Conservation (phyloP, 2,113 vertebrate genomes). For the Clarias batrachus region DNA sequence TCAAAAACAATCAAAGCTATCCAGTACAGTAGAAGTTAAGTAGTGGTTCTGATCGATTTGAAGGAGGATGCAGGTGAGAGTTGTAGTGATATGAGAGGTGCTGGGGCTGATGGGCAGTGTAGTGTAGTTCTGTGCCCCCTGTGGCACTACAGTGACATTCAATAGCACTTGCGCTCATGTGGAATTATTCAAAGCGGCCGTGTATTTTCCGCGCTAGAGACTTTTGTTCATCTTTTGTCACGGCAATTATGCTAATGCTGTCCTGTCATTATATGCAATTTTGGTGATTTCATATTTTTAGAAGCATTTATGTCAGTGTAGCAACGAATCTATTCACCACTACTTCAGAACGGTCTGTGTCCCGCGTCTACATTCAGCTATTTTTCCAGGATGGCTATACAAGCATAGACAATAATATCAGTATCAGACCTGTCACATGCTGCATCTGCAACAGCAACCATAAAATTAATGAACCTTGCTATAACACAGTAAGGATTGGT, state of each 20-base stretch:
- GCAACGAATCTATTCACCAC: neutral
- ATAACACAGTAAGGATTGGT: neutral
- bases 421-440: neutral
- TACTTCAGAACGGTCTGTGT: neutral
- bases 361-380: neutral
- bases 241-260: slow-evolving; percentile 24
- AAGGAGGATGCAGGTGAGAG: too few relatives aligned
- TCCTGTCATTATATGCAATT: slow-evolving; percentile 10
- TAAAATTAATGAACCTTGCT: neutral
- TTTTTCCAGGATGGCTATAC: slow-evolving; percentile 6
- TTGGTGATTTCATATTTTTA: slow-evolving; percentile 1
- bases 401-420: neutral
- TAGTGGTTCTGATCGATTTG: too few relatives aligned
- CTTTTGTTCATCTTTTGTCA: neutral
- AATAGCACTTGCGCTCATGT: neutral
- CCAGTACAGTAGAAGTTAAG: too few relatives aligned
- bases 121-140: too few relatives aligned
- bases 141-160: neutral
- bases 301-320: slow-evolving; percentile 9
- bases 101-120: too few relatives aligned
- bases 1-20: too few relatives aligned
- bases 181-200: neutral
- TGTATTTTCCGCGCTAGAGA: neutral
- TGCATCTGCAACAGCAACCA: neutral
- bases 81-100: too few relatives aligned